These are phyloP conservation scores for Anoncus sp. DNA, from an alignment of 2,888 invertebrate genomes.

Conservation along the genomic window DNA sequence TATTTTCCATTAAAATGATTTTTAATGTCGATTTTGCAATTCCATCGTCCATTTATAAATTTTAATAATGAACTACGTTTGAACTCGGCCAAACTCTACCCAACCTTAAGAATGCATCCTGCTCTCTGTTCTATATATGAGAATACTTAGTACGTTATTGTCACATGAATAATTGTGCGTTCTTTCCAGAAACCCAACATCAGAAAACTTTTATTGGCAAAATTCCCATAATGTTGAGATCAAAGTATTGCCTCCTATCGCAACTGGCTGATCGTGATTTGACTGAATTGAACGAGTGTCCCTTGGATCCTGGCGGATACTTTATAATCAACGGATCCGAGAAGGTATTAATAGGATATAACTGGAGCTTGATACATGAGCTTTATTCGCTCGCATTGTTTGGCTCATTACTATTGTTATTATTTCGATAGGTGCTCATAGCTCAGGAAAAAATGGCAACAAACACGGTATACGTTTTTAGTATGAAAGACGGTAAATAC, in stretches of 20 bases:
- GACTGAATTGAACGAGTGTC: slow-evolving; percentile 99
- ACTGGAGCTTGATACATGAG: background rate
- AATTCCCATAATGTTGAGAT: slow-evolving; percentile 99
- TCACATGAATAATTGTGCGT: background rate
- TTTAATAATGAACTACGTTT: no score
- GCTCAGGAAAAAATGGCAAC: slow-evolving; percentile 99
- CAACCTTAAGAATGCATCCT: background rate
- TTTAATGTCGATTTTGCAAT: no score
- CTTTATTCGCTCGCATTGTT: background rate
- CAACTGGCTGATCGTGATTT: slow-evolving; percentile 99
- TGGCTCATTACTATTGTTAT: slow-evolving; percentile 16
- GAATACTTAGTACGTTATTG: background rate
- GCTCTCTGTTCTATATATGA: no score
- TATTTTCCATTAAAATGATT: no score
- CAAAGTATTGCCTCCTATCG: slow-evolving; percentile 97
- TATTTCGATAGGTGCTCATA: slow-evolving; percentile 89
- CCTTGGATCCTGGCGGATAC: slow-evolving; percentile 99
- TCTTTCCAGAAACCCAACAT: slow-evolving; percentile 85
- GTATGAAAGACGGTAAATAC: slow-evolving; percentile 99
- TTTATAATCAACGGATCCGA: slow-evolving; percentile 99
- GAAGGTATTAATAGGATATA: no score
- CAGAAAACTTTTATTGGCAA: slow-evolving; percentile 90
- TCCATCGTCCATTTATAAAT: no score
- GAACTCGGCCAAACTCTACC: no score
- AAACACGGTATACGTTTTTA: slow-evolving; percentile 99